Base-by-base conservation (phyloP, 2,797 vertebrate genomes). In the Acanthornis magna region DNA sequence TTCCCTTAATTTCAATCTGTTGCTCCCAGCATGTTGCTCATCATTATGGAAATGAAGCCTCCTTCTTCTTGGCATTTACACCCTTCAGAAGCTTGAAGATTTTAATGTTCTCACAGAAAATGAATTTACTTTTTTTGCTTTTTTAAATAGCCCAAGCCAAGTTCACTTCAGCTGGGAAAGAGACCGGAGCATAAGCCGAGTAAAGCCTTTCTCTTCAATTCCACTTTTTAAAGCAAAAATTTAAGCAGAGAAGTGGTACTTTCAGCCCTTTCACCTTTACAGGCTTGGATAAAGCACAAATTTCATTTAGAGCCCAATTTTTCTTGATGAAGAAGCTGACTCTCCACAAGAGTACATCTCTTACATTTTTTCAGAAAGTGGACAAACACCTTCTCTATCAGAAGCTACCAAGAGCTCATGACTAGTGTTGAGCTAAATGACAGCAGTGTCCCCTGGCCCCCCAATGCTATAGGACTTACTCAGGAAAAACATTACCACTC, bases 31-130 rank as follows among this genome's bases (percentile, higher is more conserved):
- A 74, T 47, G 67, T 60, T 91, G 21, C 42, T 88, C 66, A 61
- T 87, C 72, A 51, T 85, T 78, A 91, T 75, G 72, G 76, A 95
- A 89, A 85, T 16, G 15, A 93, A 92, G 25, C 26, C 34, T 72
- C 32, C 21, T 40, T 67, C 67, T 77, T 70, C 68, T 71, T 79
- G 61, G 82, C 58, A 68, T 80, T 94, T 86, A 76, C 29, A 91
- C 25, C 40, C n/a, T 86, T 66, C 62, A 81, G 58, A 84, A 87
- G 55, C 34, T 21, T 62, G 36, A 81, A 74, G 27, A 45, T 43
- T 86, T 74, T 4, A 32, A 48, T 51, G 3, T 25, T 84, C 42
- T 73, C 53, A 38, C 29, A 38, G 62, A 87, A 90, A 70, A 70
- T 10, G 1, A 88, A 16, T 58, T 92, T 54, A 54, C 7, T 66